Conservation (phyloP, 2,113 vertebrate species). For the Lichenostomus cassidix region DNA sequence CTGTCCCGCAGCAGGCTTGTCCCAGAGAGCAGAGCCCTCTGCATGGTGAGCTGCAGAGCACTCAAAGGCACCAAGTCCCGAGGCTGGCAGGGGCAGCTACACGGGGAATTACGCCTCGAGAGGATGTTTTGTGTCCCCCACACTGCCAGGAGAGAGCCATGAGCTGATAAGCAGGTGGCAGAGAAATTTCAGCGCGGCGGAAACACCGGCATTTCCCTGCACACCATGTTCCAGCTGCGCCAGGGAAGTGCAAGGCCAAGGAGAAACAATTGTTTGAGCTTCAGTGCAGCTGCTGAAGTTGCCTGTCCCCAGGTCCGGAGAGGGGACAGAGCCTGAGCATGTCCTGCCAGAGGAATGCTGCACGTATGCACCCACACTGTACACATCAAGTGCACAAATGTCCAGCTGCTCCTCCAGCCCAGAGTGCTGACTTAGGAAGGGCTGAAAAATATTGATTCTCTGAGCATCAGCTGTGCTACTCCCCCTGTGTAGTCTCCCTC, state of each 20-base stretch:
- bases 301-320: background rate
- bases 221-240: background rate
- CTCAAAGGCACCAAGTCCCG: accelerated
- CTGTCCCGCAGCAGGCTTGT: background rate
- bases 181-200: accelerated
- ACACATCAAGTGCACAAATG: accelerated
- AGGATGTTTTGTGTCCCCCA: background rate
- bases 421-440: accelerated
- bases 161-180: background rate
- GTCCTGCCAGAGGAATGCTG: background rate
- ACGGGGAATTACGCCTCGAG: background rate
- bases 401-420: background rate
- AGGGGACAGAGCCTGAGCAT: background rate
- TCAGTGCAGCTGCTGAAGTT: background rate
- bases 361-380: accelerated
- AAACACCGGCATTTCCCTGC: background rate
- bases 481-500: background rate
- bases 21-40: background rate
- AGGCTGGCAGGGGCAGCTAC: background rate
- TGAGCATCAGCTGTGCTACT: background rate
- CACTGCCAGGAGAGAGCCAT: background rate
- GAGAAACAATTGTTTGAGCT: background rate
- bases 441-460: background rate
- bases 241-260: background rate
- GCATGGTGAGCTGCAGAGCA: accelerated